phyloP scores from a whole-genome alignment of 2,888 invertebrate species.

The Ichneumoninae sp. region DNA sequence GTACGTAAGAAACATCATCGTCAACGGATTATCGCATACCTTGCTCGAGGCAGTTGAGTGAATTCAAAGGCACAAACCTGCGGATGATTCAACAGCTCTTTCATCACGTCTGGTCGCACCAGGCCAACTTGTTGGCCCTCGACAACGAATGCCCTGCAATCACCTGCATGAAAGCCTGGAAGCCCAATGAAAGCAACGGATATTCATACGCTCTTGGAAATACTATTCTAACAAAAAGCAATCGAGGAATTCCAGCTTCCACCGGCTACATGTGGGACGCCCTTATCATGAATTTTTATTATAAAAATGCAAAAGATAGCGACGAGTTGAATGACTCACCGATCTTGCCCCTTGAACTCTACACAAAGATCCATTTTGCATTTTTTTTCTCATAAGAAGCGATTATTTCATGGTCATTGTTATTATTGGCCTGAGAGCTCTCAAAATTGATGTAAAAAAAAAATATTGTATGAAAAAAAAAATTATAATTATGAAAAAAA shows the following conservation, averaged over 20 bases:
- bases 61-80: constrained; percentile 86
- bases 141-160: constrained; percentile 94
- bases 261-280: not conserved
- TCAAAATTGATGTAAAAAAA: not conserved
- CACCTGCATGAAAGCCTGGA: constrained; percentile 90
- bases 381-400: not conserved
- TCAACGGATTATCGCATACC: not conserved
- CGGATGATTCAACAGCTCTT: constrained; percentile 92
- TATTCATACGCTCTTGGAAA: not conserved
- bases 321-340: constrained; percentile 50
- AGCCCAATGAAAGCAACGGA: not conserved
- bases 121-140: constrained; percentile 96
- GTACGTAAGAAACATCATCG: not conserved
- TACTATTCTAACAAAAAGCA: not conserved
- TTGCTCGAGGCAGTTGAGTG: not conserved
- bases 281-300: constrained; percentile 56
- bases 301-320: constrained; percentile 33
- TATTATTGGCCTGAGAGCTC: not conserved
- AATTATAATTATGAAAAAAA: not conserved
- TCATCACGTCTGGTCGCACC: constrained; percentile 93
- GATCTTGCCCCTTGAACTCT: constrained; percentile 51
- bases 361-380: not conserved
- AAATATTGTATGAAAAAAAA: not conserved
- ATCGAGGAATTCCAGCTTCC: not conserved
- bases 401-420: not conserved